phyloP scores from a whole-genome alignment of 2,113 vertebrate genomes.

The Ochotona princeps region DNA sequence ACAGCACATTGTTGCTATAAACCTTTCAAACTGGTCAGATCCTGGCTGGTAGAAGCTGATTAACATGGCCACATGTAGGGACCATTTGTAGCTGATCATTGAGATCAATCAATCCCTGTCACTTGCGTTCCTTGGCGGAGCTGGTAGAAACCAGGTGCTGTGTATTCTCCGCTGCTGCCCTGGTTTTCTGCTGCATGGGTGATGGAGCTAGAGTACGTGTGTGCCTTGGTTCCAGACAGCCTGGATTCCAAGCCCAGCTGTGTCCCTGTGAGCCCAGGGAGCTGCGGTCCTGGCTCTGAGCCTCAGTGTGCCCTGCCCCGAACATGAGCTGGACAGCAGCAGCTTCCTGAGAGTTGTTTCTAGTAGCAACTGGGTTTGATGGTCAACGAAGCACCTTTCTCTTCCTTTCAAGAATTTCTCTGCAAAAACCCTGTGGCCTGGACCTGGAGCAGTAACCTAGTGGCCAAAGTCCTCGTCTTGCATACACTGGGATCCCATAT shows the following conservation, averaged over 20 bases:
- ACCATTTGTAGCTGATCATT: constrained; percentile 88
- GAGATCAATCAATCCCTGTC: constrained; percentile 89
- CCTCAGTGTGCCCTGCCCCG: neutral
- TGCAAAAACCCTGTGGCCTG: neutral
- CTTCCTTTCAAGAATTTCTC: neutral
- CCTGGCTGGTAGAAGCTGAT: constrained; percentile 84
- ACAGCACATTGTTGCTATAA: constrained; percentile 89
- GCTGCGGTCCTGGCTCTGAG: neutral
- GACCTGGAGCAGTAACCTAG: too few relatives aligned
- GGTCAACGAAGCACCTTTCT: neutral
- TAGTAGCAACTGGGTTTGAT: neutral
- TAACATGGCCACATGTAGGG: constrained; percentile 86
- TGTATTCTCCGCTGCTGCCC: constrained; percentile 3
- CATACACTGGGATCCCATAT: too few relatives aligned
- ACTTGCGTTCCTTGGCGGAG: constrained; percentile 77
- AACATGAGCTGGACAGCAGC: fast-evolving
- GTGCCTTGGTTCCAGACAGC: neutral
- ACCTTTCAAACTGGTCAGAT: constrained; percentile 89
- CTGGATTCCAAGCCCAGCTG: neutral
- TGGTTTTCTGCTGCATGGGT: neutral
- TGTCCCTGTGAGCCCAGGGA: neutral
- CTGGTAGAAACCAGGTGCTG: constrained; percentile 78
- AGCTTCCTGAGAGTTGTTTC: neutral
- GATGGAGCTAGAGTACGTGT: fast-evolving
- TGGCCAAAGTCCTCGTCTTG: too few relatives aligned